phyloP scores from a whole-genome alignment of 2,797 vertebrate genomes.

The Sitta carolinensis region DNA sequence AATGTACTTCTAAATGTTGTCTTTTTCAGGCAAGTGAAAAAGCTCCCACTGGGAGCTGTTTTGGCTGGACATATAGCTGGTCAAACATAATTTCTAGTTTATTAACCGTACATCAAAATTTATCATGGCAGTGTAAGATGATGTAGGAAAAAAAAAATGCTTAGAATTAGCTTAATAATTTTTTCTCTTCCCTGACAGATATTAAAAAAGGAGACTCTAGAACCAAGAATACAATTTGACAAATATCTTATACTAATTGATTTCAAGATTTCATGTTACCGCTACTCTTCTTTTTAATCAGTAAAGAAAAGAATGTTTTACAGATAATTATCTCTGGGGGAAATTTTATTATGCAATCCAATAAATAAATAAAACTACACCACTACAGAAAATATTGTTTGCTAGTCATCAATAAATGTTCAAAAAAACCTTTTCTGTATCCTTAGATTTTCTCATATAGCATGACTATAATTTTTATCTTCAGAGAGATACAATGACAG shows the following conservation, averaged over 20 bases:
- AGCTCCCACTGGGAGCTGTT: background rate
- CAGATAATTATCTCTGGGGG: background rate
- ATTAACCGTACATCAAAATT: background rate
- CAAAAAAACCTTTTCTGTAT: background rate
- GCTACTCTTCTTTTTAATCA: background rate
- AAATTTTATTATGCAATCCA: background rate
- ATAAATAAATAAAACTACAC: background rate
- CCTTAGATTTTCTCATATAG: background rate
- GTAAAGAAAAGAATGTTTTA: background rate
- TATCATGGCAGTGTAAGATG: background rate
- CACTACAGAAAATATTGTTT: background rate
- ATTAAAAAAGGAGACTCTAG: background rate
- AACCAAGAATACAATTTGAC: background rate
- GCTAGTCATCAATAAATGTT: background rate
- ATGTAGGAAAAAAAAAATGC: background rate
- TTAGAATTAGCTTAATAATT: background rate
- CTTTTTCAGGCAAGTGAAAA: background rate
- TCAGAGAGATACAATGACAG: background rate
- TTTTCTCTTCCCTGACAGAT: background rate
- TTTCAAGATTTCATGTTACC: background rate
- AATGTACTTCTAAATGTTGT: background rate
- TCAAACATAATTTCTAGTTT: background rate
- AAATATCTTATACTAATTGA: background rate
- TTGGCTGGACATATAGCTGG: background rate
- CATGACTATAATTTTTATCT: background rate